phyloP scores from a whole-genome alignment of 2,113 vertebrate species.

The Micronycteris hirsuta region DNA sequence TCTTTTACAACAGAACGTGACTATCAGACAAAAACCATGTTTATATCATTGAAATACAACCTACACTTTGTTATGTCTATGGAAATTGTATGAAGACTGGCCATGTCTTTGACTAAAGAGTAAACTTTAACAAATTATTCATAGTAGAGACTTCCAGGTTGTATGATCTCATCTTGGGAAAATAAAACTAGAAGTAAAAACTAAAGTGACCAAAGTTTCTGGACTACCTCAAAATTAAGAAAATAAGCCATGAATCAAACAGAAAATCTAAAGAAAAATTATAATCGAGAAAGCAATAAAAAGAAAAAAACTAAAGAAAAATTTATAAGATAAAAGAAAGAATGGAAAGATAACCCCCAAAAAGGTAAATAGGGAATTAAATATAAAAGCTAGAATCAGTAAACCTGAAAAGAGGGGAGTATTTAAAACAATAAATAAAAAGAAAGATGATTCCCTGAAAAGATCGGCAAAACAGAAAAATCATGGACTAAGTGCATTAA shows the following conservation, averaged over 20 bases:
- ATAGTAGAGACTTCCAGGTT: neutral
- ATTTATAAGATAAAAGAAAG: neutral
- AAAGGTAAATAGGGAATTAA: neutral
- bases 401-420: neutral
- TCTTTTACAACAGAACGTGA: neutral
- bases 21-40: neutral
- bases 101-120: neutral
- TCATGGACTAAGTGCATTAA: neutral
- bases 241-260: neutral
- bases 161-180: neutral
- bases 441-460: neutral
- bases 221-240: conserved; percentile 11
- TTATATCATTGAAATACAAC: neutral
- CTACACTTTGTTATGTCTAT: neutral
- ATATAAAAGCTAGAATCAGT: neutral
- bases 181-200: conserved; percentile 13
- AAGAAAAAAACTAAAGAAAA: neutral
- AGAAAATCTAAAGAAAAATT: conserved; percentile 17
- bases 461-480: neutral
- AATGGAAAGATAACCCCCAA: neutral
- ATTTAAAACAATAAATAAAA: conserved; percentile 4
- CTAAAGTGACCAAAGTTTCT: neutral
- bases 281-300: neutral
- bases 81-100: neutral
- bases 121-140: neutral